phyloP scores from a whole-genome alignment of 2,113 vertebrate genomes.

The Nanger granti region DNA sequence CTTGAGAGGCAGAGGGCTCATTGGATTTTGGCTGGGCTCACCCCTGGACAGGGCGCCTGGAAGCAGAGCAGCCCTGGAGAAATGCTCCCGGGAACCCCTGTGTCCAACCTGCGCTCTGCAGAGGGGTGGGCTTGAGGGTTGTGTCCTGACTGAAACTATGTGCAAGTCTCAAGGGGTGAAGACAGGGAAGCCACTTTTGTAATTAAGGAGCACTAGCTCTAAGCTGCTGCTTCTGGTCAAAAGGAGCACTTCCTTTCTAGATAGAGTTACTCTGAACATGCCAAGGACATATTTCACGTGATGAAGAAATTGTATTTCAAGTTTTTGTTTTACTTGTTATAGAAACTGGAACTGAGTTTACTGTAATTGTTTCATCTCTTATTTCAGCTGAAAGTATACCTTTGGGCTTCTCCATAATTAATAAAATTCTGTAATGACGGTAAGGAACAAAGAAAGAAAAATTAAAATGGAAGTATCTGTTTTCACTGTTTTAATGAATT shows the following conservation, averaged over 20 bases:
- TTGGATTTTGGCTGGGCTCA: neutral
- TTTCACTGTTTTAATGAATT: conserved; percentile 8
- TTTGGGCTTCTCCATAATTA: conserved; percentile 4
- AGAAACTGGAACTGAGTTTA: neutral
- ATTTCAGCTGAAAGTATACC: neutral
- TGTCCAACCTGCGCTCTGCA: neutral
- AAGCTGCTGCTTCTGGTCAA: neutral
- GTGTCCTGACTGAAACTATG: accelerated
- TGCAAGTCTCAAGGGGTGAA: neutral
- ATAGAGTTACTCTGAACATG: neutral
- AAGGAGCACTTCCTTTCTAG: neutral
- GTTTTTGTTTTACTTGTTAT: neutral
- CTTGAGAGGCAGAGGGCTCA: neutral
- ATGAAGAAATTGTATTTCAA: neutral
- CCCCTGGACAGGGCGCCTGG: accelerated
- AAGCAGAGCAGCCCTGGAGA: no score
- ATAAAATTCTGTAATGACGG: neutral
- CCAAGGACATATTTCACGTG: neutral
- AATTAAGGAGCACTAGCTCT: neutral
- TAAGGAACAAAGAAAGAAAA: neutral
- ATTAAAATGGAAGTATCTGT: neutral
- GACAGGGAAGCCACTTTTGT: neutral
- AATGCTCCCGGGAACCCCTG: accelerated
- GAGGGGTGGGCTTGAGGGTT: neutral
- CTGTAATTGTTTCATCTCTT: neutral